Evolutionary conservation across 2,888 invertebrate species (phyloP).

Genomic region (Drosophila tripunctata): DNA sequence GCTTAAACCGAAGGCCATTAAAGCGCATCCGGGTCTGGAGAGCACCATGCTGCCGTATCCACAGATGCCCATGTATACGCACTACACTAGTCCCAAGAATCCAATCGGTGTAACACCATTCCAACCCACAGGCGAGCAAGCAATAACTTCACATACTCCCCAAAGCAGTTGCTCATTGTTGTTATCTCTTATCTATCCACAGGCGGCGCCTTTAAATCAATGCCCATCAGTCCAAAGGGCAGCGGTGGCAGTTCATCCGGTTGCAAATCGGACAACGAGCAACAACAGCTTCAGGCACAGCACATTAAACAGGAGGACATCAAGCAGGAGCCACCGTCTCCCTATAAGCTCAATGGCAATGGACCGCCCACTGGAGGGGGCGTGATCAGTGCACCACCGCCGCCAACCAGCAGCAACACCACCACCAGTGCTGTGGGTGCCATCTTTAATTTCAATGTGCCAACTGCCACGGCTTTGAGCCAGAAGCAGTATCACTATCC

Average conservation of each 20-base stretch:
- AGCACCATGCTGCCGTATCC: constrained; percentile 83
- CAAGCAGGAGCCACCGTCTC: constrained; percentile 83
- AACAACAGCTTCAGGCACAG: constrained; percentile 59
- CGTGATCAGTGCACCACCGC: constrained; percentile 61
- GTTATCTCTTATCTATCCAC: not conserved
- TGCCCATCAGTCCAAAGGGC: constrained; percentile 87
- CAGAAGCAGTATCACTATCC: constrained; percentile 76
- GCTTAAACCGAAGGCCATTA: constrained; percentile 95
- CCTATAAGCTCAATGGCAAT: constrained; percentile 78
- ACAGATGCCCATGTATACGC: constrained; percentile 85
- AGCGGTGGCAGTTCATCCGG: constrained; percentile 60
- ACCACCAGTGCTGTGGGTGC: constrained; percentile 62
- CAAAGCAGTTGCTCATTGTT: constrained; percentile 49
- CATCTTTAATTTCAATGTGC: constrained; percentile 84
- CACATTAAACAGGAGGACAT: constrained; percentile 80
- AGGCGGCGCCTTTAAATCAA: constrained; percentile 95
- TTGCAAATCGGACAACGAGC: constrained; percentile 77
- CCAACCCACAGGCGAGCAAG: constrained; percentile 89
- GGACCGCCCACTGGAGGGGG: constrained; percentile 38
- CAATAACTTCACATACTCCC: constrained; percentile 13
- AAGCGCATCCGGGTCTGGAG: constrained; percentile 87
- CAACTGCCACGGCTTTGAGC: constrained; percentile 76
- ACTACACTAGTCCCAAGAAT: constrained; percentile 89
- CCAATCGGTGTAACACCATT: constrained; percentile 94
- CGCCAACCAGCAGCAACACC: too few relatives aligned